Percentiles rank a stretch among this genome's conserved stretches.
Evolutionary conservation across 1,140 invertebrate species (phyloP).

Genomic region (Ctenoplectra terminalis): DNA sequence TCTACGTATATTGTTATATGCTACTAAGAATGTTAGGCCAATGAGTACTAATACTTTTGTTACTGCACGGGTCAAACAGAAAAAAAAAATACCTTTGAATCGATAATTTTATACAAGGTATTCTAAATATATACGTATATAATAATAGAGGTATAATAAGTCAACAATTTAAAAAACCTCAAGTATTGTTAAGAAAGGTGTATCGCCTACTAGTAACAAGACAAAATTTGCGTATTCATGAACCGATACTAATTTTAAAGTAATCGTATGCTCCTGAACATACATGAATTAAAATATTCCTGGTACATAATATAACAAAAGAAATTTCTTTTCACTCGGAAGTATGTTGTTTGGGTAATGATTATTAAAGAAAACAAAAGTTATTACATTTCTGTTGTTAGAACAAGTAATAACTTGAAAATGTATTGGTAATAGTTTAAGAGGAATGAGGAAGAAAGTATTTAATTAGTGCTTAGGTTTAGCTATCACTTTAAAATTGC

Average conservation of each 20-base stretch:
- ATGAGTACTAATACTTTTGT: slow-evolving; percentile 62
- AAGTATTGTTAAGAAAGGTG: neutral
- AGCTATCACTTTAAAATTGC: slow-evolving; percentile 2
- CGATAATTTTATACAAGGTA: slow-evolving; percentile 35
- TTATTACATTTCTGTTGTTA: slow-evolving; percentile 11
- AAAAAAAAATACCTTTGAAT: slow-evolving; percentile 28
- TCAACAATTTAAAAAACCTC: slow-evolving; percentile 10
- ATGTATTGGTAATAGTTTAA: slow-evolving; percentile 9
- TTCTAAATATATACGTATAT: slow-evolving; percentile 5
- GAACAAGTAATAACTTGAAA: slow-evolving; percentile 11
- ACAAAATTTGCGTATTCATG: slow-evolving; percentile 35
- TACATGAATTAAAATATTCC: slow-evolving; percentile 28
- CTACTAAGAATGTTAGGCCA: slow-evolving; percentile 60
- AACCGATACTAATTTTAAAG: neutral
- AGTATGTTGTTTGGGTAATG: slow-evolving; percentile 14
- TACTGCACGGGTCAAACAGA: slow-evolving; percentile 39
- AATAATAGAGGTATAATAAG: slow-evolving; percentile 22
- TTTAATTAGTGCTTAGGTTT: slow-evolving; percentile 17
- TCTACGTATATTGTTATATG: slow-evolving; percentile 72
- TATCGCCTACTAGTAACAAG: neutral
- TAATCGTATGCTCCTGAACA: slow-evolving; percentile 18
- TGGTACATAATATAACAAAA: neutral
- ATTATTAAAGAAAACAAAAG: neutral
- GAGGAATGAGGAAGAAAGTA: slow-evolving; percentile 16
- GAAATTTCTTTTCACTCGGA: slow-evolving; percentile 23